Evolutionary conservation across 2,113 vertebrate genomes (phyloP).

Genomic region (Eurypyga helias): DNA sequence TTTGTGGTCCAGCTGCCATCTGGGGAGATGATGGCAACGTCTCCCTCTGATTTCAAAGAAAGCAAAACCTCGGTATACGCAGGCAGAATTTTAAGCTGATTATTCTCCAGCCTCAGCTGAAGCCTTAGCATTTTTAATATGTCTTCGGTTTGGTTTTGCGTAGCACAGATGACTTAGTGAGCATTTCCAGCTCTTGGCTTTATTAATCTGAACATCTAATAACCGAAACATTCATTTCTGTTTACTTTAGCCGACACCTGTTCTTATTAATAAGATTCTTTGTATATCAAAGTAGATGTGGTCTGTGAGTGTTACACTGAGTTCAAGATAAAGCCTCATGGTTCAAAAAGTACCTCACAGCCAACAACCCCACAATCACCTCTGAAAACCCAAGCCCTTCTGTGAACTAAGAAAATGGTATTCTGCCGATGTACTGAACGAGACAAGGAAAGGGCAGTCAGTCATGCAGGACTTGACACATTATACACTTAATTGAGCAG

Average conservation of each 20-base stretch:
- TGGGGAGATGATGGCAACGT: not conserved
- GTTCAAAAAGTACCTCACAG: not conserved
- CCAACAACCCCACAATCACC: not conserved
- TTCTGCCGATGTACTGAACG: not conserved
- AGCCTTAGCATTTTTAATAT: conserved; percentile 16
- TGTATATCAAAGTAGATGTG: not conserved
- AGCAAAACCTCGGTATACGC: not conserved
- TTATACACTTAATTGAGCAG: conserved; percentile 5
- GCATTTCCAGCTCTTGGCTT: not conserved
- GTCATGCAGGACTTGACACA: not conserved
- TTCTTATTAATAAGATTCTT: not conserved
- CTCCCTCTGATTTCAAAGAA: not conserved
- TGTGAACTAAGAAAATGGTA: not conserved
- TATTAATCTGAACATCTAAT: conserved; percentile 5
- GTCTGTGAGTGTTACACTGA: not conserved
- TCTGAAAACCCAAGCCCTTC: not conserved
- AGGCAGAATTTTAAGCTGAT: conserved; percentile 46
- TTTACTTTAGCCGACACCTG: not conserved
- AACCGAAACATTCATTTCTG: not conserved
- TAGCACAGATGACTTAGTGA: not conserved
- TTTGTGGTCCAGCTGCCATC: not conserved
- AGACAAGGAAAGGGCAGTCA: not conserved
- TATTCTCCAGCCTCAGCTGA: conserved; percentile 1
- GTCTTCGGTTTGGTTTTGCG: not conserved
- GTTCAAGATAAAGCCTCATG: not conserved